Base-by-base conservation (phyloP, 2,888 invertebrate species). In the Lymantria monacha region DNA sequence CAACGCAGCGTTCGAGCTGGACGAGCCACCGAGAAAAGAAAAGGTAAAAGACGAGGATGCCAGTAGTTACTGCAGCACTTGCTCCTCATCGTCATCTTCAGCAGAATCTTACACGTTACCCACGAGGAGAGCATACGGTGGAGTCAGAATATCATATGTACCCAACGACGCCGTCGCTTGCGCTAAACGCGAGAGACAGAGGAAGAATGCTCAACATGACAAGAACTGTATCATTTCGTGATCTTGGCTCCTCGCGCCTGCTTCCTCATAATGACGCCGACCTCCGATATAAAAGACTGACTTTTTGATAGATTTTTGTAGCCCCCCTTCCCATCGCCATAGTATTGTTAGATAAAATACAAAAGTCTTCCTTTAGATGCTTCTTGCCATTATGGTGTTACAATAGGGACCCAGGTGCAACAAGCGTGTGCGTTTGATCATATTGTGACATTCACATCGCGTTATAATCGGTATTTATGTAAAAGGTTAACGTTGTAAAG, bases 111-210 rank as follows among this genome's bases (percentile, higher is more conserved):
- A 97, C 81, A 95, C 96, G 57, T 87, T 97, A 69, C 97, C 97
- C 3, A 95, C 97, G 40, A 88, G 97, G 64, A 92, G 96, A 53
- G 96, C 96, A 46, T 97, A 97, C 78, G 96, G 96, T 49, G 97
- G 97, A 40, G 97, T 97, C 11, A 90, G 97, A 64, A 97, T 97
- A 70, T 97, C 97, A 9, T 98, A 98, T 86, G 97, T 98, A 61
- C 97, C 97, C 66, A 97, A 97, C 83, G 97, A 97, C 85, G 96
- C 97, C 7, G 92, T 97, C 45, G 97, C 97, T 51, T 95, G 95
- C 75, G 96, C 96, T 45, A 93, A 95, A 67, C 92, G 95, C 56
- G 93, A 95, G 49, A 92, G 95, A 63, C 92, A 81, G 75, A 73
- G 87, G 31, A 81, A 93, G 93, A 76, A 93, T 92, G 81, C 87